Evolutionary conservation across 2,797 vertebrate genomes (phyloP).

Genomic region (Melanotaenia pygmaea): DNA sequence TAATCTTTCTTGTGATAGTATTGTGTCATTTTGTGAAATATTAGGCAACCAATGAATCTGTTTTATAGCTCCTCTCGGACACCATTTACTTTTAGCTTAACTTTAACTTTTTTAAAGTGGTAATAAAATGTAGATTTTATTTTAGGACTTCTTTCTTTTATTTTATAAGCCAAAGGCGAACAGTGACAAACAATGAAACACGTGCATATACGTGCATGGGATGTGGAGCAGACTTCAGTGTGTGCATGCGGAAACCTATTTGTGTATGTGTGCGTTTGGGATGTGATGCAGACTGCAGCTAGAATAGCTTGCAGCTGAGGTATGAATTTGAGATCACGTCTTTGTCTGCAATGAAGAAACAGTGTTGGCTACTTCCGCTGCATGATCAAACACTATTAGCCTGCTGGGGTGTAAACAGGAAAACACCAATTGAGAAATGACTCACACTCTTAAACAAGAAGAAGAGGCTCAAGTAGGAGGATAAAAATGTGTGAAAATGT

Average conservation of each 20-base stretch:
- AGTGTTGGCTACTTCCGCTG: conserved; percentile 48
- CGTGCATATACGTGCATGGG: conserved; percentile 23
- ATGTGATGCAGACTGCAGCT: conserved; percentile 60
- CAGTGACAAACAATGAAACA: neutral
- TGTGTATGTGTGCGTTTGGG: conserved; percentile 32
- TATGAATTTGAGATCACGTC: conserved; percentile 30
- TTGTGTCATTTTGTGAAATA: neutral
- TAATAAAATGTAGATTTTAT: neutral
- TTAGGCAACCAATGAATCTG: neutral
- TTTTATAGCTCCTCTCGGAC: neutral
- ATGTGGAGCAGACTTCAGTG: conserved; percentile 25
- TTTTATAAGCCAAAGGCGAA: neutral
- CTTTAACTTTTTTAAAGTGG: neutral
- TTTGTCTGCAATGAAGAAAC: conserved; percentile 24
- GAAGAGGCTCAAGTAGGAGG: neutral
- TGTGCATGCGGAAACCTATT: conserved; percentile 32
- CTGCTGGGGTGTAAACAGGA: conserved; percentile 68
- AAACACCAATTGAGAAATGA: conserved; percentile 59
- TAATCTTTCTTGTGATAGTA: neutral
- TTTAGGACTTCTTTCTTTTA: neutral
- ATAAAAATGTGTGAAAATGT: conserved; percentile 27
- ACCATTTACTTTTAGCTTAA: neutral
- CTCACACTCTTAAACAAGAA: conserved; percentile 14
- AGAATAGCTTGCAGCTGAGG: conserved; percentile 48
- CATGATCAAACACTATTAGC: conserved; percentile 48